phyloP scores from a whole-genome alignment of 2,888 invertebrate species.

The Ommatoiulus sabulosus region DNA sequence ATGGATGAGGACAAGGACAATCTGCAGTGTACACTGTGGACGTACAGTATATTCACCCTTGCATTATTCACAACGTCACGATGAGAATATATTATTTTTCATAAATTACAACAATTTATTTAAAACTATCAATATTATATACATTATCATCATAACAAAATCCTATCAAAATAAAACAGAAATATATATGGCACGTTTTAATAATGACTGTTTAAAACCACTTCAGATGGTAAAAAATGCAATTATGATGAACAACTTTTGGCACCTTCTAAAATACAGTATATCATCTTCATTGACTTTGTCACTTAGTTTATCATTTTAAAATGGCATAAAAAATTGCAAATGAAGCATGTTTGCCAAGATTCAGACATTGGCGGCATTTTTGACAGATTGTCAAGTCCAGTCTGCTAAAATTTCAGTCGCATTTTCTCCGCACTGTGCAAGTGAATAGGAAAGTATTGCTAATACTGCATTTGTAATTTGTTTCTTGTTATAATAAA shows the following conservation, averaged over 20 bases:
- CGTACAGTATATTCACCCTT: too few species aligned
- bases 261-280: background rate
- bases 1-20: too few species aligned
- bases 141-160: background rate
- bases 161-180: background rate
- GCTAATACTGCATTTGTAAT: background rate
- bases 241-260: background rate
- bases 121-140: conserved; percentile 38
- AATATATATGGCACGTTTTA: background rate
- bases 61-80: too few species aligned
- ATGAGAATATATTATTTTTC: too few species aligned
- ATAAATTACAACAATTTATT: conserved; percentile 30
- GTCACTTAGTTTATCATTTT: background rate
- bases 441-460: background rate
- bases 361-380: too few species aligned
- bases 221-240: background rate
- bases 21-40: too few species aligned
- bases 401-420: too few species aligned
- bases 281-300: too few species aligned
- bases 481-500: background rate
- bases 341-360: background rate
- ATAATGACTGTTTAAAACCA: background rate
- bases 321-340: background rate
- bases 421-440: background rate
- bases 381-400: too few species aligned